These are phyloP conservation scores for Luffia ferchaultella DNA, from an alignment of 2,888 invertebrate species.

Conservation along the genomic window DNA sequence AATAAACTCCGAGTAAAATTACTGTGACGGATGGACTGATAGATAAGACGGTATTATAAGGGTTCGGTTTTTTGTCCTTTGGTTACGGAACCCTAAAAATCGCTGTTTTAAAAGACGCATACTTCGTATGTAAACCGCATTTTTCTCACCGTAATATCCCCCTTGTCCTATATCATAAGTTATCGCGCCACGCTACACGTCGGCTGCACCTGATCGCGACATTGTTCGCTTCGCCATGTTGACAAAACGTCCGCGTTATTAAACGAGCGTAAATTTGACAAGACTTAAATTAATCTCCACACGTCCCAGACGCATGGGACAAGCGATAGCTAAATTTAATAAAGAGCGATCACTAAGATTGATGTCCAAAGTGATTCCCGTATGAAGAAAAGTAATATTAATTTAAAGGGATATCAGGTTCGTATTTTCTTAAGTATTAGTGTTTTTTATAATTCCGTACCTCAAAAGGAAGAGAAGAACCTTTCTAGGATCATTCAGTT, in stretches of 20 bases:
- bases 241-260: constrained; percentile 29
- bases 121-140: no score
- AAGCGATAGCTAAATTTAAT: constrained; percentile 46
- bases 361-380: constrained; percentile 38
- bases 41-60: no score
- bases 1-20: no score
- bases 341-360: constrained; percentile 48
- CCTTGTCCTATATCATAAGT: no score
- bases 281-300: constrained; percentile 44
- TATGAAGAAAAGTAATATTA: constrained; percentile 23
- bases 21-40: no score
- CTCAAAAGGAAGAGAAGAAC: no score
- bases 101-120: no score
- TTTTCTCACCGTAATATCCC: no score
- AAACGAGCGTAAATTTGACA: constrained; percentile 37
- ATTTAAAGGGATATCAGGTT: constrained; percentile 34
- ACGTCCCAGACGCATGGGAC: constrained; percentile 25
- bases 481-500: no score
- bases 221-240: background rate
- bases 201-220: background rate
- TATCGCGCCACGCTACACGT: background rate
- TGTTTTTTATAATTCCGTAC: background rate
- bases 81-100: no score
- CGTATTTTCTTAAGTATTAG: constrained; percentile 2
- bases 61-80: no score